These are phyloP conservation scores for Sebastolobus alascanus DNA, from an alignment of 2,797 vertebrate genomes.

Conservation along the genomic window DNA sequence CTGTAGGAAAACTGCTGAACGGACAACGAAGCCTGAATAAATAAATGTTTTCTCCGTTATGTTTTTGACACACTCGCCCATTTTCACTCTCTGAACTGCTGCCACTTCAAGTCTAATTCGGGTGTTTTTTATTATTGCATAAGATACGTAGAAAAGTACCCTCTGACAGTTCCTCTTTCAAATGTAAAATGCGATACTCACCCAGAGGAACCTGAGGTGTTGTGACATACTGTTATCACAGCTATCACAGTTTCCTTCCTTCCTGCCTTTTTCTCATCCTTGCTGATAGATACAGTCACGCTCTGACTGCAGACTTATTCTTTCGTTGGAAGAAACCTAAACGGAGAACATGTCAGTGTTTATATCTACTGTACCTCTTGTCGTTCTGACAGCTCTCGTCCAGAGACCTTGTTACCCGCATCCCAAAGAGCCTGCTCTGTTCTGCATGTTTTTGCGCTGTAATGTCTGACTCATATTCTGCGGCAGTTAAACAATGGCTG, in stretches of 20 bases:
- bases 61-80: conserved; percentile 42
- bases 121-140: conserved; percentile 80
- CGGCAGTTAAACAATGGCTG: conserved; percentile 60
- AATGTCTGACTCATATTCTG: conserved; percentile 52
- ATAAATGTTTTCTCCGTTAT: conserved; percentile 27
- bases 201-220: conserved; percentile 71
- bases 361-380: conserved; percentile 52
- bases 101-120: conserved; percentile 76
- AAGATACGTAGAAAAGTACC: conserved; percentile 76
- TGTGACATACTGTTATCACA: conserved; percentile 76
- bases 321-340: conserved; percentile 23
- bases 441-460: conserved; percentile 75
- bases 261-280: conserved; percentile 36
- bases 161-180: conserved; percentile 73
- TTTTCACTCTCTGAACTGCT: conserved; percentile 59
- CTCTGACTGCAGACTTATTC: conserved; percentile 26
- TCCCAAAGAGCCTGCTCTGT: conserved; percentile 70
- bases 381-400: conserved; percentile 45
- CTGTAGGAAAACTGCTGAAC: conserved; percentile 47
- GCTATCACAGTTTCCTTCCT: conserved; percentile 37
- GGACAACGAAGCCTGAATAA: conserved; percentile 27
- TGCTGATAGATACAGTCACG: conserved; percentile 30
- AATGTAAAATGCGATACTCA: conserved; percentile 52
- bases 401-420: conserved; percentile 61
- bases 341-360: conserved; percentile 40